A percentile compares a stretch with the other conserved stretches of the same genome.
These are phyloP conservation scores for Leucoraja ocellata DNA, from an alignment of 2,797 vertebrate species.

Conservation along the genomic window DNA sequence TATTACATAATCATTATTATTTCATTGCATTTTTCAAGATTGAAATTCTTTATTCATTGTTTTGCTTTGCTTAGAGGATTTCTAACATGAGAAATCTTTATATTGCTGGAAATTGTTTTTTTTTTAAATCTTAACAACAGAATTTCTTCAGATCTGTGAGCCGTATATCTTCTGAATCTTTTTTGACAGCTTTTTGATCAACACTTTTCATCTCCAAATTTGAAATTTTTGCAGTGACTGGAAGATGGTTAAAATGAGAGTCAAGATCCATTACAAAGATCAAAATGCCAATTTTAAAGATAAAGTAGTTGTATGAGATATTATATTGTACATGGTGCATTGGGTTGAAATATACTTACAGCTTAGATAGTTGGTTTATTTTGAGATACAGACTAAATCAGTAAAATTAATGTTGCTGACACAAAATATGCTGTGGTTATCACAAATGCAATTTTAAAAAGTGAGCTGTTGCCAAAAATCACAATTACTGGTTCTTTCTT, in stretches of 20 bases:
- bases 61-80: neutral
- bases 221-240: neutral
- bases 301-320: neutral
- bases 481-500: neutral
- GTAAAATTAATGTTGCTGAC: neutral
- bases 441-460: neutral
- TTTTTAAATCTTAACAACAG: neutral
- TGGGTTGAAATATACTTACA: neutral
- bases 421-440: neutral
- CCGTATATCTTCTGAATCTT: neutral
- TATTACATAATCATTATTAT: neutral
- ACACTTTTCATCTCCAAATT: neutral
- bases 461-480: neutral
- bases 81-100: neutral
- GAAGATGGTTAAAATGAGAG: neutral
- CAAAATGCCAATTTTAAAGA: neutral
- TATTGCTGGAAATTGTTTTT: constrained; percentile 2
- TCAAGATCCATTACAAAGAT: neutral
- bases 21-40: neutral
- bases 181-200: neutral
- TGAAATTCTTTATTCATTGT: neutral
- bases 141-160: neutral
- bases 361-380: neutral
- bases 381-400: neutral
- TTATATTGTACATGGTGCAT: neutral